Conservation (phyloP, 30 jellyfish, hydroid and myxozoan species). For the Turritopsis rubra region DNA sequence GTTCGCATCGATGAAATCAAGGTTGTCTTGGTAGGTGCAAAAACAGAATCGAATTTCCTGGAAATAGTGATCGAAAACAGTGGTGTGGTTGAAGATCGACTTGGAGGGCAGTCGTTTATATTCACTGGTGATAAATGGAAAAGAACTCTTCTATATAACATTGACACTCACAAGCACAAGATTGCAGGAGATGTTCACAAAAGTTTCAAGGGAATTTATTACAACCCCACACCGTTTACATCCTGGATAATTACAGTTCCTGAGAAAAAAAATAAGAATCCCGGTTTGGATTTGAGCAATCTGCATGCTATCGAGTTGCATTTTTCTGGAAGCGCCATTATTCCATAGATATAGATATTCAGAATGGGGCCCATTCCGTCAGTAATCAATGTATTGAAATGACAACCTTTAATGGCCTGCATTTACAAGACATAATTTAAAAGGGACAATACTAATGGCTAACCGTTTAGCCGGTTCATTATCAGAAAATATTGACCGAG, state of each 20-base stretch:
- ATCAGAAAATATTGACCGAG: too few species aligned
- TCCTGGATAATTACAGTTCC: background rate
- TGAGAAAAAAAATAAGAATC: background rate
- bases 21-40: background rate
- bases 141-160: background rate
- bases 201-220: background rate
- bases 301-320: background rate
- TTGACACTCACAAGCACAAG: background rate
- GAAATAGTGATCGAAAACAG: background rate
- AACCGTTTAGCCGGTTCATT: too few species aligned
- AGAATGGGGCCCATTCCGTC: too few species aligned
- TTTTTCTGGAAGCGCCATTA: conserved; percentile 8
- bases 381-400: too few species aligned
- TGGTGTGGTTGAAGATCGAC: background rate
- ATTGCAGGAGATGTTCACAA: background rate
- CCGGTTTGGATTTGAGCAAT: background rate
- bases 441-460: too few species aligned
- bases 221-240: conserved; percentile 4
- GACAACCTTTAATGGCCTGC: too few species aligned
- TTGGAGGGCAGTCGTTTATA: background rate
- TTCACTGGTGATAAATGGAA: background rate
- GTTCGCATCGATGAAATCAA: conserved; percentile 3
- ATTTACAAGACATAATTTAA: too few species aligned
- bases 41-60: background rate
- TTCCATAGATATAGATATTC: too few species aligned